Percentiles rank a stretch among this genome's conserved stretches.
Evolutionary conservation across 2,113 vertebrate genomes (phyloP).

Genomic region (Amphilophus citrinellus): DNA sequence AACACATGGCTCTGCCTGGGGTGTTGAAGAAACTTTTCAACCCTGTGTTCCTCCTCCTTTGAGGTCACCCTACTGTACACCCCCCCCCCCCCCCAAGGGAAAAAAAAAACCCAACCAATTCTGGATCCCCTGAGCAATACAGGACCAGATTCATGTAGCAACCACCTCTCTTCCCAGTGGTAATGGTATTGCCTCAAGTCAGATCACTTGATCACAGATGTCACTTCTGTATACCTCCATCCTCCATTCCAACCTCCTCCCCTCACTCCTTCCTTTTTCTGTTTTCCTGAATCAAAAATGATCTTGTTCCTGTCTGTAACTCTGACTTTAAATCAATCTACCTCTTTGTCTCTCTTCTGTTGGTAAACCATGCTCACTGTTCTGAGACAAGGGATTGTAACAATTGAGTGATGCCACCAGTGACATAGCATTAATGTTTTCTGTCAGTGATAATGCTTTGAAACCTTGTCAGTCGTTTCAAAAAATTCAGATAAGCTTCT

Average conservation of each 20-base stretch:
- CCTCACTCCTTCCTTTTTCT: conserved; percentile 46
- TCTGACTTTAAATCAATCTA: conserved; percentile 92
- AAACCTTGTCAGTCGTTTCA: conserved; percentile 67
- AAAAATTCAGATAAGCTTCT: conserved; percentile 90
- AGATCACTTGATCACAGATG: conserved; percentile 65
- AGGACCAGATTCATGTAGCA: conserved; percentile 87
- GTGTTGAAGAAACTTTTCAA: conserved; percentile 48
- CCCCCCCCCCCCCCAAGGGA: neutral
- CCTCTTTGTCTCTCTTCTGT: conserved; percentile 88
- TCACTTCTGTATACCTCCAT: conserved; percentile 68
- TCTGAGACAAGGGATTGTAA: conserved; percentile 84
- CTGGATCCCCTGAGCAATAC: conserved; percentile 80
- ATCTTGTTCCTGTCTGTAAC: conserved; percentile 72
- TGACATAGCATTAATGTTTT: conserved; percentile 78
- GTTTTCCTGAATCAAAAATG: conserved; percentile 49
- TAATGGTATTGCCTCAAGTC: conserved; percentile 67
- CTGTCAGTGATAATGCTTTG: conserved; percentile 63
- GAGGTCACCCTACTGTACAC: conserved; percentile 41
- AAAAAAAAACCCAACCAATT: conserved; percentile 37
- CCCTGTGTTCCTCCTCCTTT: conserved; percentile 16
- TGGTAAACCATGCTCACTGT: conserved; percentile 81
- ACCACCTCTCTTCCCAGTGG: conserved; percentile 60
- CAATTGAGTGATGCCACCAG: conserved; percentile 74
- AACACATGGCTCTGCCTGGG: conserved; percentile 46
- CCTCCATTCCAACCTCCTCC: conserved; percentile 61